These are phyloP conservation scores for Vulpes lagopus DNA, from an alignment of 2,113 vertebrate species.

Conservation along the genomic window DNA sequence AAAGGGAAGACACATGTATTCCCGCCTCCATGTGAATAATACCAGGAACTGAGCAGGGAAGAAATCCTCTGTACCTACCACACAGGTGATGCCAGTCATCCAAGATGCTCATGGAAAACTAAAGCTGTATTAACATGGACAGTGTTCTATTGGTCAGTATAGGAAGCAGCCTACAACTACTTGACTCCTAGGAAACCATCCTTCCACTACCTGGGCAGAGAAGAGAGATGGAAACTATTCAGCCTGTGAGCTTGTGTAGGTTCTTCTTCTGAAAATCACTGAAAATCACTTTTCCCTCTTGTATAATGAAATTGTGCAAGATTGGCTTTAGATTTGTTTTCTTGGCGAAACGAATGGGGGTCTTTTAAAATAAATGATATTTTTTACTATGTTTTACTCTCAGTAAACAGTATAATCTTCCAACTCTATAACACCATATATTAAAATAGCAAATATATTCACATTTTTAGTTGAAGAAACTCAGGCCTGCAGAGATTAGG, in stretches of 20 bases:
- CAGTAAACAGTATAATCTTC: background rate
- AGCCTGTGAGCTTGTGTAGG: background rate
- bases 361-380: background rate
- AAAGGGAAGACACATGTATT: fast-evolving
- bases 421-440: background rate
- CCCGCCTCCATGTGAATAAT: background rate
- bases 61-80: background rate
- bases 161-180: background rate
- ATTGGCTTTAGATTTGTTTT: background rate
- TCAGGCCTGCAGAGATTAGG: background rate
- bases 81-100: too few species aligned
- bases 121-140: background rate
- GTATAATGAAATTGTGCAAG: background rate
- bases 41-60: background rate
- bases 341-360: background rate
- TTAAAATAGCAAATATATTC: background rate
- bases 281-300: background rate
- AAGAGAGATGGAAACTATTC: background rate
- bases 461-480: background rate
- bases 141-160: background rate
- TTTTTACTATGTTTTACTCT: background rate
- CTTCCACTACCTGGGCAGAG: fast-evolving
- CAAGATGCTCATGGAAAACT: too few species aligned
- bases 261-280: background rate
- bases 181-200: background rate